Evolutionary conservation across 2,797 vertebrate species (phyloP).

Genomic region (Ciconia nigra): DNA sequence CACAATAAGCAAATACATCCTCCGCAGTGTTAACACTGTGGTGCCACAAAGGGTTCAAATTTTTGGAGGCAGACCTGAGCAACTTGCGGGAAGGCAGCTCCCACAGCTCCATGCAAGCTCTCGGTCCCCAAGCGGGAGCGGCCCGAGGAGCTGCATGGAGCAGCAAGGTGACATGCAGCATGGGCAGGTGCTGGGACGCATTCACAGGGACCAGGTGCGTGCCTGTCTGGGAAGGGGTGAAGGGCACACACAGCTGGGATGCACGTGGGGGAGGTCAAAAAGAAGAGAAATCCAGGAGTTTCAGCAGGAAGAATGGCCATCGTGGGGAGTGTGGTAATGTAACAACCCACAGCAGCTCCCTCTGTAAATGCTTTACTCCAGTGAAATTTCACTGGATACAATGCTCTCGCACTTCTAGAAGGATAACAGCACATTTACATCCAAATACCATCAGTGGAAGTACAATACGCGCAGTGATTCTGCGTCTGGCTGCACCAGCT

Average conservation of each 20-base stretch:
- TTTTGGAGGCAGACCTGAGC: background rate
- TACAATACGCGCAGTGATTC: background rate
- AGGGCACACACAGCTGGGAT: background rate
- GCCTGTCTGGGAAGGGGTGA: background rate
- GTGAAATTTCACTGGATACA: background rate
- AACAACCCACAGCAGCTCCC: background rate
- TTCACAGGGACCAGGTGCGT: fast-evolving
- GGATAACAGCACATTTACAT: background rate
- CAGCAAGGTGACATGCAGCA: background rate
- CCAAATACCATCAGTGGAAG: background rate
- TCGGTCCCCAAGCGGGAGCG: fast-evolving
- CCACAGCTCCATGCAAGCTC: background rate
- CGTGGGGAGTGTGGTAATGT: fast-evolving
- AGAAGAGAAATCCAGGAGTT: background rate
- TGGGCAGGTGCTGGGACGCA: background rate
- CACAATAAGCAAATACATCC: background rate
- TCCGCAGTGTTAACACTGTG: background rate
- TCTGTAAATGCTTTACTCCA: background rate
- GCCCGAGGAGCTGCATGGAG: fast-evolving
- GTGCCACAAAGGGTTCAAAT: fast-evolving
- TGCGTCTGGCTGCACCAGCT: background rate
- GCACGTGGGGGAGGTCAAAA: background rate
- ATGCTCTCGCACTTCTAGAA: background rate
- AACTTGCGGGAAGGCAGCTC: background rate
- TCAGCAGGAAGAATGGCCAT: background rate